Base-by-base conservation (phyloP, 2,797 vertebrate species). In the Micropoecilia bifurca region DNA sequence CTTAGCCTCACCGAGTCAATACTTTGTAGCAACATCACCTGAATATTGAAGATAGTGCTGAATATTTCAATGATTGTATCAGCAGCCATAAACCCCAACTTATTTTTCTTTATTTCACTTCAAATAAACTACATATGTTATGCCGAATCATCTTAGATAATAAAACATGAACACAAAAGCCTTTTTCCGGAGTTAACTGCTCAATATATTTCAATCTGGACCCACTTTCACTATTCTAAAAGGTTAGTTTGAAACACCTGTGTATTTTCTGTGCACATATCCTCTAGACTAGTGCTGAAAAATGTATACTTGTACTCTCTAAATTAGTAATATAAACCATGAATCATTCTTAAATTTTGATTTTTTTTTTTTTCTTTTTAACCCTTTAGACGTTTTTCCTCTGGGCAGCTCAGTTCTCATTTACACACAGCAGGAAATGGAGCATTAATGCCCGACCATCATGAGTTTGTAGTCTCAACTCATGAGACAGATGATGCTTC, bases 401-500 rank as follows among this genome's bases (percentile, higher is more conserved):
- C 63, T 5, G 3, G 63, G 20, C 63, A 25, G 9, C 36, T 68
- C 36, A 41, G 63, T 41, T 68, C 63, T 41, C 36, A 68, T 25
- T 41, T 68, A 41, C 63, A 25, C 9, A 22, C 20, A 68, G 36
- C 63, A 68, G 20, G 36, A 68, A 68, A 68, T 68, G 12, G 57
- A 47, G 82, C 63, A 81, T 69, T 86, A 86, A 91, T 78, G 78
- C 59, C 72, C 75, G 53, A 72, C 55, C 79, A 71, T 83, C 80
- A 76, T 74, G n/a, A 66, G 74, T 83, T 43, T 18, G 78, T 80
- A 85, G 74, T 28, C 30, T 43, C 30, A 2, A 75, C 83, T 86
- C 78, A 71, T 39, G 45, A 74, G 82, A 85, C 91, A 93, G 87
- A 85, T 91, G 89, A 84, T 45, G 71, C 81, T 91, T 91, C 88